Evolutionary conservation across 2,113 vertebrate species (phyloP), one percentile per base, ranked within the genome.

Genomic region (Gadus chalcogrammus): DNA sequence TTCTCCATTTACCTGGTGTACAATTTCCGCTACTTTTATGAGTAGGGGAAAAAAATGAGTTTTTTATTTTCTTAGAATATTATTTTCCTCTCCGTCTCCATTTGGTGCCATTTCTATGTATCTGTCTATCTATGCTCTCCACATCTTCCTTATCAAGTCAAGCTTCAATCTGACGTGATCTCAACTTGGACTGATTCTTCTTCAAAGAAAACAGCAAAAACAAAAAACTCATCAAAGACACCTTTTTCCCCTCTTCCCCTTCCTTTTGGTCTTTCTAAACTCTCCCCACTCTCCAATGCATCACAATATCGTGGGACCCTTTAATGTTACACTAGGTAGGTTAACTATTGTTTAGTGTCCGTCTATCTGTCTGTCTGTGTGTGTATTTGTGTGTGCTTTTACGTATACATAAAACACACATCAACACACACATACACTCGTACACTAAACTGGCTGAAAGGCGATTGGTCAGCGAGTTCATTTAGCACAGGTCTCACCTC

Each of bases 1-100:
- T 93, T 93, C 84, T 91, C 91, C 85, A 93, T 93, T 78, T 93
- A 92, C 80, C 75, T 92, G 83, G 84, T 92, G 77, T 91, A 93
- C 81, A 92, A 93, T 92, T 92, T 91, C 70, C 68, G 89, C 76
- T 91, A 86, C 89, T 76, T 87, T 76, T 87, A 89, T 92, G 91
- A 93, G 78, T 84, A 79, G 79, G 71, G 85, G 81, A 80, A 77
- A 70, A 62, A 85, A 48, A 83, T 80, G 79, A 88, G 73, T 79
- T 48, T 48, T 48, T 9, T 48, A 48, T 48, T 48, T 48, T 48
- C 42, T 48, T 48, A 12, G 42, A 48, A 9, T 12, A 12, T 48
- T 48, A 6, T 9, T 74, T 77, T 67, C 70, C 58, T 75, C 79
- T 72, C 66, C 72, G 74, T 79, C 59, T 72, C 74, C 73, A 72